Base-by-base conservation (phyloP, 2,888 invertebrate species). In the Tachina fera region DNA sequence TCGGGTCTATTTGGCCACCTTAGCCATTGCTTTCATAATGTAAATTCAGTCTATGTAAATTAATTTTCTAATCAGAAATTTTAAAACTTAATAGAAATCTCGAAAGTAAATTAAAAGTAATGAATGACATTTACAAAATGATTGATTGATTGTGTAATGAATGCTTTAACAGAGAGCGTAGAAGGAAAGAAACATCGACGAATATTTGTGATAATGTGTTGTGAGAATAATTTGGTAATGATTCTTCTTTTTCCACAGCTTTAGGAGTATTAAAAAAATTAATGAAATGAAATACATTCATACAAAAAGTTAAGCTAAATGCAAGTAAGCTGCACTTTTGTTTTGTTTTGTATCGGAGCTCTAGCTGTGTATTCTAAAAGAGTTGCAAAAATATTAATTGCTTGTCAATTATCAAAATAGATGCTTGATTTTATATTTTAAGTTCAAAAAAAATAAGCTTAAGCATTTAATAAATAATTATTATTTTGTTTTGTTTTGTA, bases 321-420 rank as follows among this genome's bases (percentile, higher is more conserved):
- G 86, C 83, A 86, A 76, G 47, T 68, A 86, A 86, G 86, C 86
- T 79, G 83, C 83, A 79, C 79, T 79, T 80, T 71, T 71, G 51
- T 77, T 70, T 78, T 65, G 19, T 78, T 79, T 79, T 72, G 65
- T 74, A 74, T 83, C 75, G 71, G 86, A 83, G 83, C 79, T 76
- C 61, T 80, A 80, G 86, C 83, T 56, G 86, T 86, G 86, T 83
- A 3, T 31, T 80, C 51, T 78, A 72, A 85, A 75, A 75, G 63
- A 88, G 87, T 88, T 88, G 89, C 88, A 87, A 87, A 87, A 89
- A 75, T 86, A 84, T 83, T 84, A 86, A 76, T 76, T 75, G 49
- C 39, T 68, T 82, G 31, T 83, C 71, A 80, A 76, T 83, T 76
- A 80, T 80, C 56, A 76, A 86, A 86, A 79, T 72, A 70, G 75